Evolutionary conservation across 2,888 invertebrate species (phyloP).

Genomic region (Diaphora mendica): DNA sequence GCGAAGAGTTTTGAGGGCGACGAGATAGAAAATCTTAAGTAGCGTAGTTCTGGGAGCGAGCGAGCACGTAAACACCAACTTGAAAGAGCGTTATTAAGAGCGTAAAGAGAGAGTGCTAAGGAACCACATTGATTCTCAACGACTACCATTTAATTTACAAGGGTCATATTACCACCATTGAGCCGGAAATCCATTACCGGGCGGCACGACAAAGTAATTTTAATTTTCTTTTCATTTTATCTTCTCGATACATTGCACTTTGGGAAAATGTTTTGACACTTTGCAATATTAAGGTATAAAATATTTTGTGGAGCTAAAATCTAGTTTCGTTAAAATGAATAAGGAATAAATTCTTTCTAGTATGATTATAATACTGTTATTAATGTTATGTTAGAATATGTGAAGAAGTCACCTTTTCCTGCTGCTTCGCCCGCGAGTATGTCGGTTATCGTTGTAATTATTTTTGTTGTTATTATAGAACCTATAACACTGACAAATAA

Average conservation of each 20-base stretch:
- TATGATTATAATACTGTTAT: not conserved
- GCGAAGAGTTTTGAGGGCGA: slow-evolving; percentile 45
- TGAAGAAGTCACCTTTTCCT: not conserved
- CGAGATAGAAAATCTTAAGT: slow-evolving; percentile 52
- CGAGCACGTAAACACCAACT: slow-evolving; percentile 48
- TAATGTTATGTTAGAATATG: not conserved
- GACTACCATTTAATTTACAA: slow-evolving; percentile 54
- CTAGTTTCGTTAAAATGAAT: no score
- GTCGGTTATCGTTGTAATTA: no score
- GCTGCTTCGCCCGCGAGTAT: no score
- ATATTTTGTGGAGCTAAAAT: slow-evolving; percentile 1
- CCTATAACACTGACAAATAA: no score
- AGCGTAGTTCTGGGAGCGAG: slow-evolving; percentile 25
- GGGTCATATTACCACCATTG: slow-evolving; percentile 60
- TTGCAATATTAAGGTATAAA: slow-evolving; percentile 19
- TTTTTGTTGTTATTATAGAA: no score
- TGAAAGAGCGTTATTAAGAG: slow-evolving; percentile 31
- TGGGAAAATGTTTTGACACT: slow-evolving; percentile 18
- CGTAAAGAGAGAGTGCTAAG: slow-evolving; percentile 11
- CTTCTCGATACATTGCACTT: slow-evolving; percentile 45
- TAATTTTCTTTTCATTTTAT: slow-evolving; percentile 58
- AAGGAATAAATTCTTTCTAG: no score
- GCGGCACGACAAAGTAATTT: slow-evolving; percentile 52
- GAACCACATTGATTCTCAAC: slow-evolving; percentile 31
- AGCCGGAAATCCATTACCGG: slow-evolving; percentile 64